Conservation (phyloP, 1,140 invertebrate genomes). For the Aphis craccivora region DNA sequence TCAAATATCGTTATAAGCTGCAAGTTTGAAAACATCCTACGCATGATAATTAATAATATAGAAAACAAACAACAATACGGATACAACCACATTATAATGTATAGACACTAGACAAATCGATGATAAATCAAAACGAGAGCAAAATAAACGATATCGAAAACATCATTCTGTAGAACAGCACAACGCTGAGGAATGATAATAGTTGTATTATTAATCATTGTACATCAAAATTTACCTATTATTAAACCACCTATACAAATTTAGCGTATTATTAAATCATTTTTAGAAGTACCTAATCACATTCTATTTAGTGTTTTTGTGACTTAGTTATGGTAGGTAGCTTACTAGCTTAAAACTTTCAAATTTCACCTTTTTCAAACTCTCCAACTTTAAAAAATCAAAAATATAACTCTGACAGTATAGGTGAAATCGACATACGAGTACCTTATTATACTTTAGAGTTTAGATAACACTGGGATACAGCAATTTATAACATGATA, state of each 20-base stretch:
- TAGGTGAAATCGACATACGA: background rate
- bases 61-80: background rate
- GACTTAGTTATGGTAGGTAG: background rate
- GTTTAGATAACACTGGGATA: background rate
- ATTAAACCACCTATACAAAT: background rate
- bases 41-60: background rate
- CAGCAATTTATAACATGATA: background rate
- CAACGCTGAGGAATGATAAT: background rate
- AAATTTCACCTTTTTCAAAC: background rate
- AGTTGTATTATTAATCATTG: background rate
- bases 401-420: background rate
- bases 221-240: background rate
- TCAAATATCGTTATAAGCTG: slow-evolving; percentile 26
- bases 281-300: background rate
- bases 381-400: background rate
- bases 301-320: background rate
- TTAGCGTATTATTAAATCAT: background rate
- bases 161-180: background rate
- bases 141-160: background rate
- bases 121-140: background rate
- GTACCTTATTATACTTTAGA: background rate
- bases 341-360: background rate
- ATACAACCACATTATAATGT: background rate
- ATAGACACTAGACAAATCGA: background rate
- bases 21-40: background rate